A percentile compares a stretch with the other conserved stretches of the same genome.
phyloP scores from a whole-genome alignment of 2,888 invertebrate genomes.

The Trilocha varians region DNA sequence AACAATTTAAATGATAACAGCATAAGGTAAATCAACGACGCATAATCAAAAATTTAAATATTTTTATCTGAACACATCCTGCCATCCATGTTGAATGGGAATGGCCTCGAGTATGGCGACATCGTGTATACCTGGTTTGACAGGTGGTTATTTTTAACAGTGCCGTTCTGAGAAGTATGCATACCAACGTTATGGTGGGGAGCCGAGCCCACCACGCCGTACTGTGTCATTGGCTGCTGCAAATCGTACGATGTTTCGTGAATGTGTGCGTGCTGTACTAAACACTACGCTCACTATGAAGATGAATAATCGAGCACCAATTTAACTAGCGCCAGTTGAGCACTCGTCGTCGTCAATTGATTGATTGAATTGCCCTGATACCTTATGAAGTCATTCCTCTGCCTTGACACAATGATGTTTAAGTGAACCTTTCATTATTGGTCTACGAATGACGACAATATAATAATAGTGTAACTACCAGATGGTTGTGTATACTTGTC shows the following conservation, averaged over 20 bases:
- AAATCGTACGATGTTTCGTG: slow-evolving; percentile 62
- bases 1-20: too few species aligned
- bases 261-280: slow-evolving; percentile 45
- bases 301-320: slow-evolving; percentile 52
- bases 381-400: slow-evolving; percentile 52
- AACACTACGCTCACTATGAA: slow-evolving; percentile 42
- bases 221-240: slow-evolving; percentile 45
- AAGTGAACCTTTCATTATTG: slow-evolving; percentile 36
- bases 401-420: slow-evolving; percentile 45
- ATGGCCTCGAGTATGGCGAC: slow-evolving; percentile 47
- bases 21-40: too few species aligned
- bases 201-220: slow-evolving; percentile 65
- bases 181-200: slow-evolving; percentile 61
- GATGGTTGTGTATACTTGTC: too few species aligned
- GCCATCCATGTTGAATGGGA: slow-evolving; percentile 25
- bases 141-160: slow-evolving; percentile 69
- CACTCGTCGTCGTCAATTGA: slow-evolving; percentile 40
- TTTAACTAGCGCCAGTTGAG: slow-evolving; percentile 49
- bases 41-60: neutral
- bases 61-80: neutral
- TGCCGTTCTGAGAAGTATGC: slow-evolving; percentile 58
- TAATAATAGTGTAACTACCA: slow-evolving; percentile 6
- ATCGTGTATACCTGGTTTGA: slow-evolving; percentile 46
- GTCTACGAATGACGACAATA: slow-evolving; percentile 11
- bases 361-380: slow-evolving; percentile 57